Evolutionary conservation across 2,113 vertebrate species (phyloP).

Genomic region (Melanotaenia duboulayi): DNA sequence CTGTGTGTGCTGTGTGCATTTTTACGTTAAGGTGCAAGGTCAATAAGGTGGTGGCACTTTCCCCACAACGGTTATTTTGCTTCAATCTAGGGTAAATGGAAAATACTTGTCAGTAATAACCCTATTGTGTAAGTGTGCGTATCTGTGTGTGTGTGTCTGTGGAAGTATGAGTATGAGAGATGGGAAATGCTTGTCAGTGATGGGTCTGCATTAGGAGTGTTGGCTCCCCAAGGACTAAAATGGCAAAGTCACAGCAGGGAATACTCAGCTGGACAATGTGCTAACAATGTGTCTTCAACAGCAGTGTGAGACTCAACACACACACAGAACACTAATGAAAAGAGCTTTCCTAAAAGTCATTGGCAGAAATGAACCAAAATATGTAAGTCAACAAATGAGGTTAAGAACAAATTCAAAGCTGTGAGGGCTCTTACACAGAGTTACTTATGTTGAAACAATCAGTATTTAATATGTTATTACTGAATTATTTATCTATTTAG

Average conservation of each 20-base stretch:
- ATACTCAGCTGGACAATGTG: constrained; percentile 39
- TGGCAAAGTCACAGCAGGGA: constrained; percentile 50
- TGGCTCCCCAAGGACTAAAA: constrained; percentile 46
- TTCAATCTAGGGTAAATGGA: constrained; percentile 66
- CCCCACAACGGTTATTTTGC: constrained; percentile 59
- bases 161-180: constrained; percentile 38
- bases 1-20: constrained; percentile 9
- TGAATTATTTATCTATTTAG: too few relatives aligned
- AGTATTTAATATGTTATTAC: too few relatives aligned
- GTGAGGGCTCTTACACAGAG: too few relatives aligned
- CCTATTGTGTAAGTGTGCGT: constrained; percentile 19
- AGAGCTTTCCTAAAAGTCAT: too few relatives aligned
- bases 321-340: neutral
- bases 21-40: constrained; percentile 58
- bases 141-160: constrained; percentile 11
- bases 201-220: constrained; percentile 67
- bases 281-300: constrained; percentile 7
- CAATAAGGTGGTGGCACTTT: constrained; percentile 52
- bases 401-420: too few relatives aligned
- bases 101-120: constrained; percentile 72
- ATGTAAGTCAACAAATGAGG: too few relatives aligned
- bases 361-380: too few relatives aligned
- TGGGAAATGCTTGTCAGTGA: constrained; percentile 66
- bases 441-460: too few relatives aligned
- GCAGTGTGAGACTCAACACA: neutral